Conservation (phyloP, 92 coral and sea anemone species). For the Blastomussa wellsi region DNA sequence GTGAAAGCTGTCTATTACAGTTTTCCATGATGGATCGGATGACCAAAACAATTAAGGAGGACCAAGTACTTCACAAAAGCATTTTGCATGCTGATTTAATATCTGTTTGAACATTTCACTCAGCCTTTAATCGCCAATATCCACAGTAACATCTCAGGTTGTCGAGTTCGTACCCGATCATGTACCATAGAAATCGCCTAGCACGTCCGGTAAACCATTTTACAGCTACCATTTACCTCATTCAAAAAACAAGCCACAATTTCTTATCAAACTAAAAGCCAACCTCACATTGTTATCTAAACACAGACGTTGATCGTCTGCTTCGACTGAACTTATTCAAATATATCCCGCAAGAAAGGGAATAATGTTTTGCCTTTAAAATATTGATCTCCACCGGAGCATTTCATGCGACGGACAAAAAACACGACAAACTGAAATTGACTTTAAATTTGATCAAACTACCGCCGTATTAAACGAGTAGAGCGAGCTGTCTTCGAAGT, state of each 20-base stretch:
- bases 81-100: slow-evolving; percentile 12
- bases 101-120: background rate
- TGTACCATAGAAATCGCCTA: background rate
- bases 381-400: background rate
- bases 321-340: slow-evolving; percentile 2
- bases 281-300: background rate
- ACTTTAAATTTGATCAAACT: background rate
- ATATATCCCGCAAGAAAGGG: background rate
- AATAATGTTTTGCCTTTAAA: background rate
- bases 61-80: background rate
- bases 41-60: slow-evolving; percentile 16
- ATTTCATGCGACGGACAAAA: background rate
- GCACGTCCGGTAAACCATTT: background rate
- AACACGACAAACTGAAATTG: background rate
- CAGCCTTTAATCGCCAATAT: background rate
- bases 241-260: background rate
- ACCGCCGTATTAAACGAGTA: background rate
- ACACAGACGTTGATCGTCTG: slow-evolving; percentile 5
- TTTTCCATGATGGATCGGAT: slow-evolving; percentile 2
- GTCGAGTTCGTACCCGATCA: too few relatives aligned
- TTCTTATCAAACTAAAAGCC: background rate
- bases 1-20: background rate
- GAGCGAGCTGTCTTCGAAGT: background rate
- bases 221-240: slow-evolving; percentile 1
- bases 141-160: background rate